Percentiles rank a stretch among this genome's conserved stretches.
phyloP scores from a whole-genome alignment of 2,113 vertebrate species.

The Heterotilapia buettikoferi region DNA sequence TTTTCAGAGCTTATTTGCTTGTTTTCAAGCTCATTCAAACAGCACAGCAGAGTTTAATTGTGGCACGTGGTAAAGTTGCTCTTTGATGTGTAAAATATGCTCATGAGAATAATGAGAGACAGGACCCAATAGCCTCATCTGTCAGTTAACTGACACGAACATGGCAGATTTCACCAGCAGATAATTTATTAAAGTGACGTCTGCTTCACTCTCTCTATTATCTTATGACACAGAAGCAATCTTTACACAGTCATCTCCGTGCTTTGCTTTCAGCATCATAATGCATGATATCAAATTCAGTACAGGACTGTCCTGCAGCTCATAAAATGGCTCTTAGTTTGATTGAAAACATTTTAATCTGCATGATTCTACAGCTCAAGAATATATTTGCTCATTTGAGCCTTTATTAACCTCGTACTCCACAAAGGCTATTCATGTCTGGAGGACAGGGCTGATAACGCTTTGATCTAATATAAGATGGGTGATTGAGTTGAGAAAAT shows the following conservation, averaged over 20 bases:
- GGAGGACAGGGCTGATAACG: constrained; percentile 5
- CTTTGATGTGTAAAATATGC: neutral
- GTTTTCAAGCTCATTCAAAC: neutral
- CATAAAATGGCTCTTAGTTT: neutral
- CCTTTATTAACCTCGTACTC: neutral
- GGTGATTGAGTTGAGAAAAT: constrained; percentile 33
- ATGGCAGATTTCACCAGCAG: neutral
- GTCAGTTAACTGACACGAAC: neutral
- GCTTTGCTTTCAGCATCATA: neutral
- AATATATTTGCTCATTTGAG: neutral
- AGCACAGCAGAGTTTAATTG: neutral
- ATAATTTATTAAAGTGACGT: neutral
- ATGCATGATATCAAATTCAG: neutral
- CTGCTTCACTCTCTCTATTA: neutral
- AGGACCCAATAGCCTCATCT: neutral
- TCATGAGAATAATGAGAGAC: neutral
- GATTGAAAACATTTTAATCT: neutral
- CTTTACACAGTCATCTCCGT: neutral
- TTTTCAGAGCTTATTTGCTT: neutral
- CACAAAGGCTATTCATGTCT: neutral
- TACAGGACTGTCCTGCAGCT: neutral
- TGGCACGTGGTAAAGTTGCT: neutral
- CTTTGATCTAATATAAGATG: constrained; percentile 40
- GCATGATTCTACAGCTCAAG: neutral
- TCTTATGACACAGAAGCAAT: neutral